Conservation (phyloP, 2,797 vertebrate species). For the Mormyrus proboscirostris region DNA sequence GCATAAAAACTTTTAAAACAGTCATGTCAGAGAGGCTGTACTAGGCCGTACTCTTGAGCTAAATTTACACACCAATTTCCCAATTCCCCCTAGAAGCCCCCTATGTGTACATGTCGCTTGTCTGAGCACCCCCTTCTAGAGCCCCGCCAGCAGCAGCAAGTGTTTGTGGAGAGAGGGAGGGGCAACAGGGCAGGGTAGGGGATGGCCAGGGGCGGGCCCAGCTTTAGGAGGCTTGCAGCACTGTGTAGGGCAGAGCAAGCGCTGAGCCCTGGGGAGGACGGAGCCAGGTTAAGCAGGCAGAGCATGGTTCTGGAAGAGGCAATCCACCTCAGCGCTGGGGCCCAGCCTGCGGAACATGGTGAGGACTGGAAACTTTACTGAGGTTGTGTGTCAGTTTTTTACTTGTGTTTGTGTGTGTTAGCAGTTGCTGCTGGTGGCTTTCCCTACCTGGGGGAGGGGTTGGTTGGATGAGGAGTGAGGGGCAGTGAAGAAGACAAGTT, state of each 20-base stretch:
- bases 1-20: not conserved
- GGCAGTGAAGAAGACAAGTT: not conserved
- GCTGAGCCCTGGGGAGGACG: constrained; percentile 31
- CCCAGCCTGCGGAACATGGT: constrained; percentile 49
- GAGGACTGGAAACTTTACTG: constrained; percentile 32
- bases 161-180: constrained; percentile 21
- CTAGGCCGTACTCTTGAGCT: not conserved
- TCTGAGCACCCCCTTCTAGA: constrained; percentile 24
- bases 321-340: constrained; percentile 23
- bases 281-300: constrained; percentile 21
- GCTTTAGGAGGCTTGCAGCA: constrained; percentile 37
- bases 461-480: constrained; percentile 19
- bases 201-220: constrained; percentile 47
- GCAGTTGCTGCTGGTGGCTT: constrained; percentile 39
- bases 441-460: constrained; percentile 39
- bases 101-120: constrained; percentile 16
- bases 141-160: constrained; percentile 24
- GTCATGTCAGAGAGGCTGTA: not conserved
- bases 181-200: constrained; percentile 2
- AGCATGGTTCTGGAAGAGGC: constrained; percentile 45
- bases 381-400: not conserved
- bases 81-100: not conserved
- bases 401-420: constrained; percentile 8
- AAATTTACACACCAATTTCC: not conserved
- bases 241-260: constrained; percentile 40